Evolutionary conservation across 2,888 invertebrate genomes (phyloP), one percentile per base, ranked within the genome.

Genomic region (Hemaris fuciformis): DNA sequence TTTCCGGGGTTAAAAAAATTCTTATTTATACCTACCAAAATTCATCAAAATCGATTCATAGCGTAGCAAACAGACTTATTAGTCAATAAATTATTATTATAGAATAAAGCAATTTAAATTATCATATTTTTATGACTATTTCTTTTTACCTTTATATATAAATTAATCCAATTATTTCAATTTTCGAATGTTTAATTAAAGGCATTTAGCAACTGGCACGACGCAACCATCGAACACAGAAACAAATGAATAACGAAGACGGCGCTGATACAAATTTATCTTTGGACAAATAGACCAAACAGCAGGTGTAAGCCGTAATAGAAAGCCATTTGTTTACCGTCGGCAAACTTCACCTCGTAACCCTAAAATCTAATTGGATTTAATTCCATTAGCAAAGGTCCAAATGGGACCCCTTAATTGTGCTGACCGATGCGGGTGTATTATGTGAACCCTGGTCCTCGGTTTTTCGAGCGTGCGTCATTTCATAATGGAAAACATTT

Each of bases 281-380:
- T 79, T 71, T 61, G 68, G 72, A 79, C 81, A 80, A 84, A 84
- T 77, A 81, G 81, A 79, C 77, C 75, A 77, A 77, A 81, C 81
- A 82, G 80, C 88, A 88, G 89, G 84, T 86, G 85, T 81, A 82
- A 79, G 77, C 82, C 82, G 78, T 85, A 86, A 83, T 86, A 81
- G 83, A 83, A 81, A 81, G 79, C 85, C 84, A 90, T 89, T 91
- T 91, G 89, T 89, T 88, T 87, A 85, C 88, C 82, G 85, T 81
- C 81, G 83, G 85, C 84, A 88, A 89, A 89, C 85, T 89, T 88
- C 89, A 89, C 89, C 89, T 88, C 88, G 88, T 90, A 89, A 89
- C 90, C 88, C 88, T 90, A 87, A 90, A 90, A 89, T 90, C 89
- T 91, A 92, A 91, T 91, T 91, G 91, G 90, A 90, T 91, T 90